Percentiles rank a stretch among this genome's conserved stretches.
Evolutionary conservation across 2,888 invertebrate genomes (phyloP).

Genomic region (Aleiodes leptofemur): DNA sequence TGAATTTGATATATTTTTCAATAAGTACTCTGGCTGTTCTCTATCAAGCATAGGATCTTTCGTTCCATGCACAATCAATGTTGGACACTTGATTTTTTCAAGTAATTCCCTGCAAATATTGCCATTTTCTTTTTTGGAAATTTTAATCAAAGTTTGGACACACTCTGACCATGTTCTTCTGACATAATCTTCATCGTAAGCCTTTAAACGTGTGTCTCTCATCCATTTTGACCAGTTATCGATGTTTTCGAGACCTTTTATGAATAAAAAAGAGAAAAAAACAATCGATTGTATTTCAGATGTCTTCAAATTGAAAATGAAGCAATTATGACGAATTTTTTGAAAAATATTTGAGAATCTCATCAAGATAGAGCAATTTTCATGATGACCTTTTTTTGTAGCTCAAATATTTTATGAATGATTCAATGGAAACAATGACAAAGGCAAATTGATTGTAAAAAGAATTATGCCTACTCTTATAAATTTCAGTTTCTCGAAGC

Average conservation of each 20-base stretch:
- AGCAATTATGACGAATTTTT: too few relatives aligned
- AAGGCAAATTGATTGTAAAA: neutral
- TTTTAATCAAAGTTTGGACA: conserved; percentile 80
- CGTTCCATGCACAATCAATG: conserved; percentile 88
- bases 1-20: conserved; percentile 81
- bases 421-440: too few relatives aligned
- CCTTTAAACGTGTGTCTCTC: conserved; percentile 82
- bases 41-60: conserved; percentile 87
- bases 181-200: conserved; percentile 86
- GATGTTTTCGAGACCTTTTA: conserved; percentile 82
- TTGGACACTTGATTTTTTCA: conserved; percentile 83
- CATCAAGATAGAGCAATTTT: too few relatives aligned
- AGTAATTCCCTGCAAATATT: conserved; percentile 84
- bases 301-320: too few relatives aligned
- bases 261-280: too few relatives aligned
- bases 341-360: too few relatives aligned
- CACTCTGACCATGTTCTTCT: conserved; percentile 83
- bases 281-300: too few relatives aligned
- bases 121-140: conserved; percentile 81
- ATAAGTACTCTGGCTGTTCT: conserved; percentile 85
- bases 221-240: conserved; percentile 87
- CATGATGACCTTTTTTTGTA: too few relatives aligned
- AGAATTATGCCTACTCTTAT: conserved; percentile 77
- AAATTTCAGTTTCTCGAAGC: conserved; percentile 57
- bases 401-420: too few relatives aligned